Base-by-base conservation (phyloP, 2,797 vertebrate species). In the Diglossa cyanea region DNA sequence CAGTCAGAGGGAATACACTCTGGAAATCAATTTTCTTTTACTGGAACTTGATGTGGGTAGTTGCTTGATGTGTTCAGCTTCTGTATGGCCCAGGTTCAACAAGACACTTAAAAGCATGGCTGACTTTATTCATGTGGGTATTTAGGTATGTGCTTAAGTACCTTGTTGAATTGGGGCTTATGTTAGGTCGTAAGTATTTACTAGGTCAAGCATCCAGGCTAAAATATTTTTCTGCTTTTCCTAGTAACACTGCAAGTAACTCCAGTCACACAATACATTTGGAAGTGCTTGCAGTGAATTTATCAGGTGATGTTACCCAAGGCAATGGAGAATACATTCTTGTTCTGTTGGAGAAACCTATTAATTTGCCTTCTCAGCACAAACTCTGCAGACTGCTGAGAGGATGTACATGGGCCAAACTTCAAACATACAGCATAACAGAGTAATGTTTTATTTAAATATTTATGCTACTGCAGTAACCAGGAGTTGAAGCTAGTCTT, bases 21-120 rank as follows among this genome's bases (percentile, higher is more conserved):
- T 93, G 87, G 82, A 96, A 96, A 95, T 93, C 89, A 68, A 17
- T 93, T 94, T 95, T 93, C 28, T 94, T 90, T 92, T 89, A 92
- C 12, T 7, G 72, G 81, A 94, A 93, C 57, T 93, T 70, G 33
- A 42, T 87, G 72, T 91, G 91, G 90, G 86, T 85, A 89, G 81
- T 77, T 91, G 31, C 84, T 91, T 91, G 84, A 93, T 94, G 72
- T 62, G 44, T 83, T 95, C 81, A 88, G 91, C 94, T 96, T 93
- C 92, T 96, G 94, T 96, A 80, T 95, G 94, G 88, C 94, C 65
- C 65, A 55, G 68, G 66, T 97, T 96, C 95, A 96, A 89, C 31
- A 48, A 86, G 88, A 88, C 73, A 86, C 62, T 96, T 91, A 95
- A 75, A 84, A 94, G 70, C 8, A 30, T 60, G 83, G 88, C 91